phyloP scores from a whole-genome alignment of 1,140 invertebrate genomes.

The Apolygus lucorum region DNA sequence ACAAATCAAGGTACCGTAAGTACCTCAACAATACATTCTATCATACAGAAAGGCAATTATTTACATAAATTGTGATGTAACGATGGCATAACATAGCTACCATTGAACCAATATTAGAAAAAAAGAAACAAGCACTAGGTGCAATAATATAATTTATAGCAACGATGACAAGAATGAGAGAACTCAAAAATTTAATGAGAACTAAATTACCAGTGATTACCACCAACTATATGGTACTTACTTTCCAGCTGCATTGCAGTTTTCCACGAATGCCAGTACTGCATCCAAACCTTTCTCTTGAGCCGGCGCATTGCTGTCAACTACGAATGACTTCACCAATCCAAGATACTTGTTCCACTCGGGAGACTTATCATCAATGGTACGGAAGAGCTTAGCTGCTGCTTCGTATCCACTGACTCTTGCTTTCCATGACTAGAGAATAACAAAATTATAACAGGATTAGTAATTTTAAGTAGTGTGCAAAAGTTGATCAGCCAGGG shows the following conservation, averaged over 20 bases:
- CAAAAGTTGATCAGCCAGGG: no score
- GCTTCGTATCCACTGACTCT: conserved; percentile 89
- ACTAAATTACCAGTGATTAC: no score
- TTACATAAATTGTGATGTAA: neutral
- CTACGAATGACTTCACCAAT: conserved; percentile 91
- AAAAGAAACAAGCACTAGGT: neutral
- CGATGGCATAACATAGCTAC: neutral
- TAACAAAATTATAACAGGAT: conserved; percentile 28
- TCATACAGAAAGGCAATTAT: no score
- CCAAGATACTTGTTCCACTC: conserved; percentile 87
- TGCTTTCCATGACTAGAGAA: conserved; percentile 76
- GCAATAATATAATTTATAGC: neutral
- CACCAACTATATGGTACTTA: conserved; percentile 41
- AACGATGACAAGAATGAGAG: no score
- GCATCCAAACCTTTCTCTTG: conserved; percentile 95
- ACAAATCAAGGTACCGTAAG: no score
- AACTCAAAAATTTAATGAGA: no score
- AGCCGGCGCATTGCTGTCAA: conserved; percentile 87
- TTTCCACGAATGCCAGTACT: conserved; percentile 79
- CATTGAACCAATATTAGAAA: neutral
- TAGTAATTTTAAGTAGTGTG: neutral
- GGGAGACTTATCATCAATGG: conserved; percentile 78
- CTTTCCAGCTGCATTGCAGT: conserved; percentile 71
- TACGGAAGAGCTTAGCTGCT: conserved; percentile 75
- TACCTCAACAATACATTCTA: no score